These are phyloP conservation scores for Tachysurus fulvidraco DNA, from an alignment of 2,113 vertebrate genomes.

Conservation along the genomic window DNA sequence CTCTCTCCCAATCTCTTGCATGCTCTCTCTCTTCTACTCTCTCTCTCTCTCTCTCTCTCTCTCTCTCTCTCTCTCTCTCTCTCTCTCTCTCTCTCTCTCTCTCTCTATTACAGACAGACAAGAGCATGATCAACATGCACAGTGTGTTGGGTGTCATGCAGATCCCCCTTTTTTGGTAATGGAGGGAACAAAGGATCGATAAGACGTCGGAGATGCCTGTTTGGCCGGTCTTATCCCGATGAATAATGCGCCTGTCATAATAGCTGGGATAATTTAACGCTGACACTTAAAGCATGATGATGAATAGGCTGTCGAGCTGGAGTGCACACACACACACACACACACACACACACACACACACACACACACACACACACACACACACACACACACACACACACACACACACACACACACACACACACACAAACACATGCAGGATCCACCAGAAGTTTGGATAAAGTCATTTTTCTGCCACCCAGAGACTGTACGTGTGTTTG, in stretches of 20 bases:
- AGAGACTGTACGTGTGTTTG: neutral
- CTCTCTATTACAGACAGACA: constrained; percentile 50
- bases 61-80: neutral
- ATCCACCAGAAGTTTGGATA: constrained; percentile 78
- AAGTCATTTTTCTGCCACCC: constrained; percentile 77
- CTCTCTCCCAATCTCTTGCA: neutral
- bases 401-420: constrained; percentile 60
- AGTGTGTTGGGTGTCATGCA: constrained; percentile 81
- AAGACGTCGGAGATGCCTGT: constrained; percentile 73
- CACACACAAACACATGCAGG: constrained; percentile 25
- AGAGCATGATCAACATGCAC: constrained; percentile 83
- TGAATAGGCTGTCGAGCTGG: constrained; percentile 84
- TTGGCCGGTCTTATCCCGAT: constrained; percentile 81
- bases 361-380: constrained; percentile 47
- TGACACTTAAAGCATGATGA: constrained; percentile 87
- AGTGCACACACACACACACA: constrained; percentile 58
- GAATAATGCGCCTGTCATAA: constrained; percentile 99
- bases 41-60: neutral
- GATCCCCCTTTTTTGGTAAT: constrained; percentile 78
- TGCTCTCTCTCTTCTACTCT: constrained; percentile 1
- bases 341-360: constrained; percentile 27
- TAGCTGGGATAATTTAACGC: constrained; percentile 89
- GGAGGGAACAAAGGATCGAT: constrained; percentile 80
- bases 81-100: constrained; percentile 5
- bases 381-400: constrained; percentile 54